These are phyloP conservation scores for Pachliopta kotzebuea DNA, from an alignment of 2,888 invertebrate genomes.

Conservation along the genomic window DNA sequence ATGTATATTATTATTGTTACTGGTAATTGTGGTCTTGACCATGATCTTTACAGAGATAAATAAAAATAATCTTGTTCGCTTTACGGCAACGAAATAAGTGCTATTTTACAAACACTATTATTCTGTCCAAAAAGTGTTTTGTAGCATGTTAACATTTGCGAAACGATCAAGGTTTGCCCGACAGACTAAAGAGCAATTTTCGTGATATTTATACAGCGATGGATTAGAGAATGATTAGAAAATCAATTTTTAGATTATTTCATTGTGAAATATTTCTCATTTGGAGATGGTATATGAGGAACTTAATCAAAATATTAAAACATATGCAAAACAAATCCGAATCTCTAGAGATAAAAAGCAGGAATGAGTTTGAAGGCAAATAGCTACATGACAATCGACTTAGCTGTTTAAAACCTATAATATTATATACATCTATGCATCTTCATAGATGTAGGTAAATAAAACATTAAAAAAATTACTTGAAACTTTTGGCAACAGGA, in stretches of 20 bases:
- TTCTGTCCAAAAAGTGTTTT: background rate
- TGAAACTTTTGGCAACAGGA: no score
- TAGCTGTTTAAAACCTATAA: no score
- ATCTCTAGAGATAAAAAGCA: no score
- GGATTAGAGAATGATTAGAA: background rate
- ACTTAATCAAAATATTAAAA: no score
- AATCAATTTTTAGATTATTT: background rate
- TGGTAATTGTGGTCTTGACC: slow-evolving; percentile 10
- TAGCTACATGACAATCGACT: no score
- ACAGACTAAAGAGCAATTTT: background rate
- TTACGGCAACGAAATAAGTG: background rate
- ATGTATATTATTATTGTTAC: slow-evolving; percentile 13
- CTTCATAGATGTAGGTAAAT: no score
- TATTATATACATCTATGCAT: no score
- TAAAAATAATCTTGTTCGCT: background rate
- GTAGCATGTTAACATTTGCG: background rate
- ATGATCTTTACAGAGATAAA: slow-evolving; percentile 16
- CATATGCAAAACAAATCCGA: no score
- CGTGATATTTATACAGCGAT: background rate
- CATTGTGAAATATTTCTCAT: background rate
- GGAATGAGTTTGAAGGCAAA: no score
- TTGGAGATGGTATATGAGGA: background rate
- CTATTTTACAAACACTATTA: background rate
- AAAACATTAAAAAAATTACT: no score
- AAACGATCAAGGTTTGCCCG: background rate